Evolutionary conservation across 2,797 vertebrate genomes (phyloP).

Genomic region (Dendrocincla tyrannina): DNA sequence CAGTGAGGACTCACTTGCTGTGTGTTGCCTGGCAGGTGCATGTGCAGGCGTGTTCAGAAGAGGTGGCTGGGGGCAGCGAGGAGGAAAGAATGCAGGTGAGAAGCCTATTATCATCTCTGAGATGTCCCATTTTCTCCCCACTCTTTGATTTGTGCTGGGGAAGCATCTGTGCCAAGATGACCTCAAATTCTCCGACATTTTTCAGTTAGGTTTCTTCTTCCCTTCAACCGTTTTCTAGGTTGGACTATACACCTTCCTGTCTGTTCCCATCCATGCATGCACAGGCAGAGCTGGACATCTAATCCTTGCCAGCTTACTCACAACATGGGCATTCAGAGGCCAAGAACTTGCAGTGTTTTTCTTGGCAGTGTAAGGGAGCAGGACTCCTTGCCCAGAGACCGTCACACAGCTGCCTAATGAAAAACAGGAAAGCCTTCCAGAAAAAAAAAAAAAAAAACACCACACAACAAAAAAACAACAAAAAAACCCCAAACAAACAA

Average conservation of each 20-base stretch:
- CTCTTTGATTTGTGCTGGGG: background rate
- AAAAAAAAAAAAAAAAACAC: background rate
- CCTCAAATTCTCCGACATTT: background rate
- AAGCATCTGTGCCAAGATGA: background rate
- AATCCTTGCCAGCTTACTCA: constrained; percentile 14
- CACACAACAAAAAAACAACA: too few species aligned
- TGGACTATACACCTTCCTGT: background rate
- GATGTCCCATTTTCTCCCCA: background rate
- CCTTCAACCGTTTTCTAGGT: background rate
- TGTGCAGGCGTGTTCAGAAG: background rate
- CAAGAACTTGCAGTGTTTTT: background rate
- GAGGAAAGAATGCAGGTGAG: background rate
- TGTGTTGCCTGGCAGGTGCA: background rate
- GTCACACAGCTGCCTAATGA: background rate
- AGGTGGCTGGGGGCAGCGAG: background rate
- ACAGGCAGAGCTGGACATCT: background rate
- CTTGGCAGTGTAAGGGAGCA: background rate
- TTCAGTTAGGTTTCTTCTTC: background rate
- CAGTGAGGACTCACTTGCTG: background rate
- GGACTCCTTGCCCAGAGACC: background rate
- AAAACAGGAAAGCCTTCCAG: constrained; percentile 23
- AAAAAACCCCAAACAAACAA: background rate
- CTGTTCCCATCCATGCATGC: background rate
- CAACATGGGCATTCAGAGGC: constrained; percentile 5
- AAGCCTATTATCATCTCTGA: background rate